These are phyloP conservation scores for Eudemis profundana DNA, from an alignment of 2,888 invertebrate genomes.

Conservation along the genomic window DNA sequence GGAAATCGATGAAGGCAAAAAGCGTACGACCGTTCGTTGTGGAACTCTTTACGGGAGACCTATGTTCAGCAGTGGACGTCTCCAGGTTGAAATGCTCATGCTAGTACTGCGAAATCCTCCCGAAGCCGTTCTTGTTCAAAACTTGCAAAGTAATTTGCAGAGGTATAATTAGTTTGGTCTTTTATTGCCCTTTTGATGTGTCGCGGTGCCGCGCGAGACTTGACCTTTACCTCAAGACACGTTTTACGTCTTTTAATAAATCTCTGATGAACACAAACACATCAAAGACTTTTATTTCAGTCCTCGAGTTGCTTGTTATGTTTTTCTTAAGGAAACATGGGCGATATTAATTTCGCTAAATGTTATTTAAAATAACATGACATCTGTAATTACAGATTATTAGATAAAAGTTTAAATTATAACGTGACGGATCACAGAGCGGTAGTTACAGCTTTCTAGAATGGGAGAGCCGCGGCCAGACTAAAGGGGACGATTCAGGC, in stretches of 20 bases:
- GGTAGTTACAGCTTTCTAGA: constrained; percentile 61
- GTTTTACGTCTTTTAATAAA: constrained; percentile 41
- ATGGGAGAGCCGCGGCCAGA: constrained; percentile 57
- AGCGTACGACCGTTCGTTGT: no score
- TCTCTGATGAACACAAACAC: constrained; percentile 37
- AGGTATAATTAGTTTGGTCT: constrained; percentile 39
- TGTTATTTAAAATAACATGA: constrained; percentile 9
- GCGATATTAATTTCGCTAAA: constrained; percentile 21
- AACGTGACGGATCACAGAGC: constrained; percentile 29
- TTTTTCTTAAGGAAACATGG: constrained; percentile 23
- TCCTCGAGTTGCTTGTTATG: constrained; percentile 16
- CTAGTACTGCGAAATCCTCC: background rate
- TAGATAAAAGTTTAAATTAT: constrained; percentile 20
- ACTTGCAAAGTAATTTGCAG: constrained; percentile 38
- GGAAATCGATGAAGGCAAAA: no score
- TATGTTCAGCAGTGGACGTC: no score
- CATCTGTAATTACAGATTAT: constrained; percentile 9
- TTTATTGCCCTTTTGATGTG: constrained; percentile 42
- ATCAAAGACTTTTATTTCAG: constrained; percentile 33
- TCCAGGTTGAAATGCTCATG: no score
- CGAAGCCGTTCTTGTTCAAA: constrained; percentile 4
- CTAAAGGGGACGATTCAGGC: constrained; percentile 66
- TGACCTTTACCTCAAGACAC: constrained; percentile 41
- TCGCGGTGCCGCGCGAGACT: constrained; percentile 24
- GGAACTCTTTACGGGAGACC: no score